Base-by-base conservation (phyloP, 2,888 invertebrate genomes). In the Philhelius pedissequus region DNA sequence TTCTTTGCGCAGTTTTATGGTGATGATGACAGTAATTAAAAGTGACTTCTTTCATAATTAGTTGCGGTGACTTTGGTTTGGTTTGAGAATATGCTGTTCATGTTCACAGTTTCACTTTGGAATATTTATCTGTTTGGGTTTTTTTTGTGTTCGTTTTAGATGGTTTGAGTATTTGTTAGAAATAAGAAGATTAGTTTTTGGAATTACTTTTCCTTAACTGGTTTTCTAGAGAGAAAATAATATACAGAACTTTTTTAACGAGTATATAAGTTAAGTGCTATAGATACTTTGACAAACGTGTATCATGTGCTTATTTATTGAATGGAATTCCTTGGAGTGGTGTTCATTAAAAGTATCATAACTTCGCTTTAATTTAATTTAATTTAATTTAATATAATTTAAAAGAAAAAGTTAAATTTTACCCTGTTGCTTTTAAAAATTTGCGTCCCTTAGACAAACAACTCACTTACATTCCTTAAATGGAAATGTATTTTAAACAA, bases 21-120 rank as follows among this genome's bases (percentile, higher is more conserved):
- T 79, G 69, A 70, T 83, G 58, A 83, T 79, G 74, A 70, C 58
- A 70, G 64, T 83, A 70, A 70, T 83, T 75, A 69, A 60, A 52
- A 56, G 43, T 50, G 83, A 68, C 64, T 78, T 30, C 56, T 52
- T 74, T 69, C 64, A 70, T 79, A 83, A 83, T 83, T 75, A 83
- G 83, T 43, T 75, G 56, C 43, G 11, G 64, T 64, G 74, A 45
- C 68, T 77, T 77, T 60, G 68, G 66, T 68, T 71, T 58, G 32
- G 58, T 25, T 30, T 9, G 8, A 56, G 15, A 60, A 62, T 20
- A n/a, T n/a, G n/a, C n/a, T n/a, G 22, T 15, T 35, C 27, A 7
- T 27, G 20, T 7, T 38, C 48, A 27, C 38, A 56, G 11, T 58
- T 56, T 62, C 43, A 25, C 35, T 68, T 48, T 58, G 22, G 22